These are phyloP conservation scores for Fistularia commersonii DNA, from an alignment of 2,797 vertebrate species.

Conservation along the genomic window DNA sequence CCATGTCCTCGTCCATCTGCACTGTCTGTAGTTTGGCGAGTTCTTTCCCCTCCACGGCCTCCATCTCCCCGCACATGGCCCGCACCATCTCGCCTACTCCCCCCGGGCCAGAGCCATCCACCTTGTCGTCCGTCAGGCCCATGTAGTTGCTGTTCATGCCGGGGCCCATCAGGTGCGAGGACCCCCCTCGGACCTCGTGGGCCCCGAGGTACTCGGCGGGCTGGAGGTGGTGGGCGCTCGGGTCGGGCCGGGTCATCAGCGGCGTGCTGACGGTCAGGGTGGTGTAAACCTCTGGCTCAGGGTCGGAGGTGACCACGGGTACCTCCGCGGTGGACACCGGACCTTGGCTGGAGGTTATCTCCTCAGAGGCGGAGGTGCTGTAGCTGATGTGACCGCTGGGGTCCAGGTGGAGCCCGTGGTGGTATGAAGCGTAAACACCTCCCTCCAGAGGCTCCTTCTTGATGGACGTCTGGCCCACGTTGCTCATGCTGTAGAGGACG, in stretches of 20 bases:
- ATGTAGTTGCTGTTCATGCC: slow-evolving; percentile 84
- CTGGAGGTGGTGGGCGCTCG: slow-evolving; percentile 74
- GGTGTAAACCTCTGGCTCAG: slow-evolving; percentile 88
- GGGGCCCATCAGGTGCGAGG: slow-evolving; percentile 79
- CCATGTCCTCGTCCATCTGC: slow-evolving; percentile 96
- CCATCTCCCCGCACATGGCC: slow-evolving; percentile 89
- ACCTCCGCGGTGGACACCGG: slow-evolving; percentile 58
- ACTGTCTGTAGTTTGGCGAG: slow-evolving; percentile 96
- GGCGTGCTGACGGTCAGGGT: slow-evolving; percentile 84
- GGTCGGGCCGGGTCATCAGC: slow-evolving; percentile 83
- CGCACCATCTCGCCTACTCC: slow-evolving; percentile 85
- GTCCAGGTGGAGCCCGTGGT: slow-evolving; percentile 84
- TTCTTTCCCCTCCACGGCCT: slow-evolving; percentile 84
- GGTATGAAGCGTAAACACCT: slow-evolving; percentile 82
- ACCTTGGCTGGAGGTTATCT: slow-evolving; percentile 71
- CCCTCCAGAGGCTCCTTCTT: slow-evolving; percentile 95
- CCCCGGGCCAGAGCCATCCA: slow-evolving; percentile 54
- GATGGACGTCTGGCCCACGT: slow-evolving; percentile 77
- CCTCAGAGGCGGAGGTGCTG: slow-evolving; percentile 76
- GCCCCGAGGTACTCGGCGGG: slow-evolving; percentile 81
- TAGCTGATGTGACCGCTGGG: slow-evolving; percentile 85
- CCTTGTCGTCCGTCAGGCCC: slow-evolving; percentile 80
- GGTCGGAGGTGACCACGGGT: slow-evolving; percentile 75
- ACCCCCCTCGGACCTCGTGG: slow-evolving; percentile 67
- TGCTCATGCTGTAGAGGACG: slow-evolving; percentile 88